Evolutionary conservation across 1,140 invertebrate genomes (phyloP).

Genomic region (Panulirus ornatus): DNA sequence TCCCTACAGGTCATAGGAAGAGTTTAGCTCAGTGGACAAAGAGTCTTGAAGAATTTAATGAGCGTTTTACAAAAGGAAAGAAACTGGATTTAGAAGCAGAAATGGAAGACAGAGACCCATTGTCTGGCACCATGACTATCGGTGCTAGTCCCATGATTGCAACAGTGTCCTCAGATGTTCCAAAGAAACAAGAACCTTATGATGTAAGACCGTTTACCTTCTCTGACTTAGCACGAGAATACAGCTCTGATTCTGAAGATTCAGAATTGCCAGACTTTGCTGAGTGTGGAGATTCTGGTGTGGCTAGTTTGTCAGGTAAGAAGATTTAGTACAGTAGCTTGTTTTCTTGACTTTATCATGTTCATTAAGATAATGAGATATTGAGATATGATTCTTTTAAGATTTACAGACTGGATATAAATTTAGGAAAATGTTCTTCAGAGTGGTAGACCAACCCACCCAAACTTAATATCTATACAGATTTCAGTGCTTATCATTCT

Average conservation of each 20-base stretch:
- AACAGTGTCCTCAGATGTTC: not conserved
- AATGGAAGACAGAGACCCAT: slow-evolving; percentile 69
- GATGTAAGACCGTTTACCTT: slow-evolving; percentile 68
- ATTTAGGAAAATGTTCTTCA: not conserved
- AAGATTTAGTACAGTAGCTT: not conserved
- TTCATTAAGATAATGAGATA: not conserved
- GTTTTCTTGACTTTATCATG: not conserved
- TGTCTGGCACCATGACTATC: slow-evolving; percentile 33
- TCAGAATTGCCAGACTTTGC: slow-evolving; percentile 68
- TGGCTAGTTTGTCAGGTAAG: slow-evolving; percentile 73
- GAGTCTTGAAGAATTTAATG: slow-evolving; percentile 63
- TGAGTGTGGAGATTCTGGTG: slow-evolving; percentile 63
- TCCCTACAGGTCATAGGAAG: slow-evolving; percentile 79
- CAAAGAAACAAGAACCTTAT: slow-evolving; percentile 4
- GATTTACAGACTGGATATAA: not conserved
- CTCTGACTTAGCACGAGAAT: slow-evolving; percentile 70
- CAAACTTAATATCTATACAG: slow-evolving; percentile 2
- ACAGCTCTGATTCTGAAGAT: slow-evolving; percentile 64
- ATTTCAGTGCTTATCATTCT: not conserved
- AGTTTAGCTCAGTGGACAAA: slow-evolving; percentile 61
- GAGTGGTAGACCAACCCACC: not conserved
- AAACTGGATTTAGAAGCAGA: not conserved
- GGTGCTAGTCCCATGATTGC: not conserved
- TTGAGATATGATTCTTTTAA: not conserved
- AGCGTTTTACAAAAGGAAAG: slow-evolving; percentile 55